These are phyloP conservation scores for Corbicula japonica DNA, from an alignment of 2,888 invertebrate genomes.

Conservation along the genomic window DNA sequence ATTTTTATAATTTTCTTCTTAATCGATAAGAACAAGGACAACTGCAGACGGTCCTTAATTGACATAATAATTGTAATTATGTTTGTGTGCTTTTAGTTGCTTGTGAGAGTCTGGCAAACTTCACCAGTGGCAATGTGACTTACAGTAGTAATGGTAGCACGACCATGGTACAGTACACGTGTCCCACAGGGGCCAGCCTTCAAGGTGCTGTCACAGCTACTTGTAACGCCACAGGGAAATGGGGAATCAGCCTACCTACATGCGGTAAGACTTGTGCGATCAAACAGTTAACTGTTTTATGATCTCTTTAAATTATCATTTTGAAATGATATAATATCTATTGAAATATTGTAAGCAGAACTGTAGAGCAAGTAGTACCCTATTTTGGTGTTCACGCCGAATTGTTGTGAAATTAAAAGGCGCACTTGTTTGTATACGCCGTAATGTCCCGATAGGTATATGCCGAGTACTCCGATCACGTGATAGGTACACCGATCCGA, in stretches of 20 bases:
- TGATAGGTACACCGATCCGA: too few relatives aligned
- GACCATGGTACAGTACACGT: conserved; percentile 37
- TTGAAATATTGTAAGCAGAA: too few relatives aligned
- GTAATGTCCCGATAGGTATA: too few relatives aligned
- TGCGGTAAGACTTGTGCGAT: conserved; percentile 55
- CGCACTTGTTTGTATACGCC: too few relatives aligned
- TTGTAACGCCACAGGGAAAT: conserved; percentile 41
- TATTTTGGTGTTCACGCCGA: too few relatives aligned
- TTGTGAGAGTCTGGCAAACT: conserved; percentile 18
- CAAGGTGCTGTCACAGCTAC: conserved; percentile 13
- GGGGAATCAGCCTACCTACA: conserved; percentile 32
- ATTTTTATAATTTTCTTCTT: too few relatives aligned
- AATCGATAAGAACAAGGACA: not conserved
- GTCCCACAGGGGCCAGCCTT: conserved; percentile 35
- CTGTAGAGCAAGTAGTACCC: too few relatives aligned
- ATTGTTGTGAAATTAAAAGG: too few relatives aligned
- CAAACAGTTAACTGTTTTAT: too few relatives aligned
- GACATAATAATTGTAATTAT: not conserved
- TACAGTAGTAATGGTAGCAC: conserved; percentile 36
- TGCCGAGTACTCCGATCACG: too few relatives aligned
- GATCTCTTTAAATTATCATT: too few relatives aligned
- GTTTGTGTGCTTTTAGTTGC: conserved; percentile 21
- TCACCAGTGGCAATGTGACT: conserved; percentile 24
- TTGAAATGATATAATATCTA: too few relatives aligned
- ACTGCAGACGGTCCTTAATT: not conserved